Conservation (phyloP, 1,140 invertebrate genomes). For the Prorops nasuta region DNA sequence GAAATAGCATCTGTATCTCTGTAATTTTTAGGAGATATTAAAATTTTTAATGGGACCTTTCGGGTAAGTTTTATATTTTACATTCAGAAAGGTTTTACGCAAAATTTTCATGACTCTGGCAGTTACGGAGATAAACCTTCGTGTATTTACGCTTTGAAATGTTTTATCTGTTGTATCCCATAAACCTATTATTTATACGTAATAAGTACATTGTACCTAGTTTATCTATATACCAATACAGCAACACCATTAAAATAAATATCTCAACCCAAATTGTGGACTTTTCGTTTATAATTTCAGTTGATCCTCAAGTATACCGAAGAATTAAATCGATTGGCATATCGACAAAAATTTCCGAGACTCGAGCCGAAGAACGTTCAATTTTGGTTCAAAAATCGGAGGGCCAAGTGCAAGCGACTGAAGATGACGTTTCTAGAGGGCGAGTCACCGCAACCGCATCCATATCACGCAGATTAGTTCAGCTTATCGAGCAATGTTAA, state of each 20-base stretch:
- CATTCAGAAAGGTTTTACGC: too few species aligned
- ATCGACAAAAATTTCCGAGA: constrained; percentile 93
- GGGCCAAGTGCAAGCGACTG: constrained; percentile 92
- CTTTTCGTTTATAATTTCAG: constrained; percentile 45
- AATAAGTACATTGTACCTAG: background rate
- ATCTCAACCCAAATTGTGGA: background rate
- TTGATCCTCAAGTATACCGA: constrained; percentile 96
- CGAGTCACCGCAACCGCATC: constrained; percentile 61
- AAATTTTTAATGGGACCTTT: too few species aligned
- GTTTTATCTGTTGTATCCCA: background rate
- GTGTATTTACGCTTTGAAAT: background rate
- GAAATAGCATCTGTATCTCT: too few species aligned
- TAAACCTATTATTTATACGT: background rate
- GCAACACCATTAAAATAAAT: background rate
- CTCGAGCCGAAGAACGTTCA: constrained; percentile 97
- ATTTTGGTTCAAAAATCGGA: constrained; percentile 94
- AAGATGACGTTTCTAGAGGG: constrained; percentile 79
- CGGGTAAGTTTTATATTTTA: too few species aligned
- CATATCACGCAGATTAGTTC: constrained; percentile 52
- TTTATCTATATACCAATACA: background rate
- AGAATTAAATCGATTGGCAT: constrained; percentile 91
- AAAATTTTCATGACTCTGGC: too few species aligned
- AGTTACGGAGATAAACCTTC: too few species aligned
- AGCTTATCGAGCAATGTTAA: constrained; percentile 16
- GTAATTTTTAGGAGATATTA: too few species aligned